Evolutionary conservation across 2,888 invertebrate species (phyloP), one percentile per base, ranked within the genome.

Genomic region (Leptinotarsa haldemani): DNA sequence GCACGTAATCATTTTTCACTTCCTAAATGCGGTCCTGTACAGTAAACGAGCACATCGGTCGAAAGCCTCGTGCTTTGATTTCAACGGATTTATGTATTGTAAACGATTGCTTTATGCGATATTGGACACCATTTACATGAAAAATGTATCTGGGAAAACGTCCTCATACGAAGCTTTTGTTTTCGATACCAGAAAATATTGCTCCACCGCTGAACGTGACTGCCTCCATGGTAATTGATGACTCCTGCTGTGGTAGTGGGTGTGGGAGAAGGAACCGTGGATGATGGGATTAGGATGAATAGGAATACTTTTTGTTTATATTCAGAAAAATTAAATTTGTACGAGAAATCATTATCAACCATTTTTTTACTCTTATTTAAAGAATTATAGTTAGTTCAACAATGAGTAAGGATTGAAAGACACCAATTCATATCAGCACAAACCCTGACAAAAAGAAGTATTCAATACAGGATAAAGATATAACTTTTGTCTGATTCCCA

Each of bases 111-210:
- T 88, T 88, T 88, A 88, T 88, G 87, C 87, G 87, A 88, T 88
- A 88, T 87, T 87, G 87, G 88, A 87, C 88, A 87, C 87, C 88
- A 88, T 88, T 88, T 88, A 88, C 88, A 88, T 88, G 88, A 88
- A 88, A 88, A 88, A 88, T 88, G 88, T 87, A 87, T 87, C 87
- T 85, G 85, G 85, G 85, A 86, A 85, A 86, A 85, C 86, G 87
- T 85, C 87, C 85, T 86, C 85, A 85, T 85, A 84, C 85, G 85
- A 84, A 86, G 87, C 87, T 87, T 87, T 87, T 87, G 87, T 87
- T 88, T 87, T 88, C 88, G 88, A 88, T 88, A 86, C 87, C 86
- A 86, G 86, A 84, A 87, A 87, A 87, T 87, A 87, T 87, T 85
- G 87, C 87, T 81, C 80, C 82, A 82, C 84, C 81, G 81, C 80